Evolutionary conservation across 1,140 invertebrate genomes (phyloP).

Genomic region (Panagrolaimus sp.): DNA sequence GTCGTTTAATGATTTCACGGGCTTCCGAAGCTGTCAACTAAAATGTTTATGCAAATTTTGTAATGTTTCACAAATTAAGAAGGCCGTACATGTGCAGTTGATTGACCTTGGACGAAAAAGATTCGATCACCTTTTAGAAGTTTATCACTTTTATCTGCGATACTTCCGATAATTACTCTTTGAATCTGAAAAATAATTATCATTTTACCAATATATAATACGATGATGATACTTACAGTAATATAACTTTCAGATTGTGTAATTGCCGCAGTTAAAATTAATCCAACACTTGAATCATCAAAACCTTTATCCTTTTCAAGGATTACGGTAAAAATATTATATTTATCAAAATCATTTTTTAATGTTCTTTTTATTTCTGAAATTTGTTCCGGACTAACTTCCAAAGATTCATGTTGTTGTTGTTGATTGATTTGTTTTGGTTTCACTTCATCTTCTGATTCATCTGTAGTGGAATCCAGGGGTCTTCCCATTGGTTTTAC

Average conservation of each 20-base stretch:
- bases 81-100: background rate
- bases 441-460: background rate
- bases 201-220: no score
- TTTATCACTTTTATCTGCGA: slow-evolving; percentile 23
- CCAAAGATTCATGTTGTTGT: background rate
- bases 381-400: background rate
- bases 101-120: slow-evolving; percentile 29
- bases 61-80: no score
- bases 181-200: slow-evolving; percentile 19
- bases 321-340: slow-evolving; percentile 21
- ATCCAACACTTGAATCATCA: slow-evolving; percentile 29
- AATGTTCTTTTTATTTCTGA: slow-evolving; percentile 18
- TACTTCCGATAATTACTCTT: slow-evolving; percentile 29
- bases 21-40: slow-evolving; percentile 23
- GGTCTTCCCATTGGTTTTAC: slow-evolving; percentile 7
- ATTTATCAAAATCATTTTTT: slow-evolving; percentile 20
- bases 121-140: slow-evolving; percentile 26
- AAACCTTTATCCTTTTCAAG: slow-evolving; percentile 16
- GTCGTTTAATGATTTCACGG: slow-evolving; percentile 19
- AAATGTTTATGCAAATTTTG: no score
- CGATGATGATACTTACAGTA: background rate
- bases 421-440: background rate
- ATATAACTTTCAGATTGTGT: background rate
- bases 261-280: slow-evolving; percentile 20
- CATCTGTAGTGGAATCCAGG: background rate